Base-by-base conservation (phyloP, 2,797 vertebrate genomes). In the Trichosurus vulpecula region DNA sequence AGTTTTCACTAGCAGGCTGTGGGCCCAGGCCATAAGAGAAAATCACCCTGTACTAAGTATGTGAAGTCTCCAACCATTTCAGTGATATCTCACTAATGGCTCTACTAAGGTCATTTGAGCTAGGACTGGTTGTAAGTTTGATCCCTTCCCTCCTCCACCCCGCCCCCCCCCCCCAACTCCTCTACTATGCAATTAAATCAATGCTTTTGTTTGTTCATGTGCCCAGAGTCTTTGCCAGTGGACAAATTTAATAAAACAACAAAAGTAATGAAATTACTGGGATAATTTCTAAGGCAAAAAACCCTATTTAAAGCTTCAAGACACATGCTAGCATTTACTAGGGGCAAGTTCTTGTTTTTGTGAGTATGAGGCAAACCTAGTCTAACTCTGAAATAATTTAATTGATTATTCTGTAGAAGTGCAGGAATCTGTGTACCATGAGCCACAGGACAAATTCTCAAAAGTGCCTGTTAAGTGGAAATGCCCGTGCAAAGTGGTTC, bases 1-100 rank as follows among this genome's bases (percentile, higher is more conserved):
- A 97, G 97, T 95, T 81, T 95, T 58, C 97, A 92, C 90, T 97
- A 93, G 87, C 94, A 96, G 94, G 57, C 96, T 96, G 92, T 61
- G 29, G 41, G 51, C 14, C 16, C 35, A 98, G 93, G 96, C 97
- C 92, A 95, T 90, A 55, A 90, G 92, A 93, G 47, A 96, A 96
- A 97, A 96, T 54, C 95, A 47, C 25, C 56, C 27, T 57, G 11
- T 74, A 81, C 92, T 94, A 95, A 95, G 19, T 54, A 95, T 57
- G 4, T 93, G 19, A 91, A 61, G 54, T 3, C 10, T 90, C 47
- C 51, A 90, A 81, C 51, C 54, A 53, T 93, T 96, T 96, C 19
- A 95, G n/a, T 81, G 94, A 61, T 91, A 58, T 51, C 31, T 94
- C 94, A 19, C 92, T 90, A 31, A 97, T 94, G 54, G n/a, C 9